Conservation (phyloP, 2,797 vertebrate species). For the Menidia menidia region DNA sequence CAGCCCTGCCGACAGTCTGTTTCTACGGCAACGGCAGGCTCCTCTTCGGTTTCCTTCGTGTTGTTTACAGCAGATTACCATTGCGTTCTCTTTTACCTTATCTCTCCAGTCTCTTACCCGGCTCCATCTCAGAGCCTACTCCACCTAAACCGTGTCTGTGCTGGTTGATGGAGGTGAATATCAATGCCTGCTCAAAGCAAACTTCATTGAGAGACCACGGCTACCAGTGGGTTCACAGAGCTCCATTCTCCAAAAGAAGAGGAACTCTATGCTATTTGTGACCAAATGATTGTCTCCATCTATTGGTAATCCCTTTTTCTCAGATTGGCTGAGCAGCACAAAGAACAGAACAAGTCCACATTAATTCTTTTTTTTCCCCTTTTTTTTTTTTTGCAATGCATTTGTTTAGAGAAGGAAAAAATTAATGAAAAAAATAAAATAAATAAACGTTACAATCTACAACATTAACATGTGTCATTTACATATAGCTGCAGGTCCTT, state of each 20-base stretch:
- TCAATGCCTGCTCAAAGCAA: constrained; percentile 34
- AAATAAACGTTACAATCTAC: too few species aligned
- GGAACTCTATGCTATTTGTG: constrained; percentile 25
- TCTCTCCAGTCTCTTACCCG: constrained; percentile 45
- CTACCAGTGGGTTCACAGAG: constrained; percentile 35
- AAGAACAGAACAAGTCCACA: too few species aligned
- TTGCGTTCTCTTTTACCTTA: constrained; percentile 42
- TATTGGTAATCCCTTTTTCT: constrained; percentile 5
- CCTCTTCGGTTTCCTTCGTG: constrained; percentile 23
- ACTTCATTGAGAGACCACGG: constrained; percentile 37
- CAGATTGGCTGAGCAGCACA: neutral
- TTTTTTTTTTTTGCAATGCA: too few species aligned
- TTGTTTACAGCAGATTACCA: constrained; percentile 49
- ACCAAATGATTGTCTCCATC: constrained; percentile 26
- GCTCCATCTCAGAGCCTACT: constrained; percentile 13
- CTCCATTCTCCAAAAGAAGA: constrained; percentile 19
- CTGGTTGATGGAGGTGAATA: constrained; percentile 43
- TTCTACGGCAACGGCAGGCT: constrained; percentile 65
- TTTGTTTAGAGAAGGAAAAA: too few species aligned
- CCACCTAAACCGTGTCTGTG: constrained; percentile 20
- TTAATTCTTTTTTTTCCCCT: too few species aligned
- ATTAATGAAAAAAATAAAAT: too few species aligned
- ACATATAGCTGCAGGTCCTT: neutral
- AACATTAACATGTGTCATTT: neutral
- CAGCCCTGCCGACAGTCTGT: constrained; percentile 42